Base-by-base conservation (phyloP, 2,797 vertebrate species). In the Mionectes olivaceus region DNA sequence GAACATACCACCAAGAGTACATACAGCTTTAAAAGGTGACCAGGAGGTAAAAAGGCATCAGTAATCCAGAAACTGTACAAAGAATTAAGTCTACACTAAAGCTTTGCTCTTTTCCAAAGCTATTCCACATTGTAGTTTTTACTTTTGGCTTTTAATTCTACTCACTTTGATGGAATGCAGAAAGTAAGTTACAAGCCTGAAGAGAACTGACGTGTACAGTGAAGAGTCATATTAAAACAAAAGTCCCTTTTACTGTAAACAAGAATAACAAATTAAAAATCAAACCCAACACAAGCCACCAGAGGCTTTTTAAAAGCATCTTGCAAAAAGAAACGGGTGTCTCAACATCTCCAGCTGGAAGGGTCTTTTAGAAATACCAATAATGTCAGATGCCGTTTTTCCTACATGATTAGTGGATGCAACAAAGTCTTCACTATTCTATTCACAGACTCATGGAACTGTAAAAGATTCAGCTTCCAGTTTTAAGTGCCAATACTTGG, bases 141-240 rank as follows among this genome's bases (percentile, higher is more conserved):
- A 68, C 28, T 68, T 86, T 12, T 37, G 30, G 8, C 32, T 81
- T 94, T 64, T 83, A 70, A 65, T 65, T 43, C 13, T 44, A 28
- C 23, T 50, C 81, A 89, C 5, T 53, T 22, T 16, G 7, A 89
- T 17, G 12, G 23, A 91, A 74, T 41, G 5, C 18, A 70, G 24
- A 84, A 70, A 64, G 4, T 28, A 83, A 83, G 19, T 61, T 67
- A 70, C 27, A 63, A 77, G 11, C 17, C 43, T 68, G 28, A 74
- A 87, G 12, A 86, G 9, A 74, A 28, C 7, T 67, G 24, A 39
- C 8, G 67, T 6, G 12, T 27, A 79, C 18, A 53, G 27, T 32
- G 37, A 75, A 61, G 2, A 82, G 23, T 6, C 0, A 0, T 27
- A 8, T 14, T 43, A 7, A 47, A 46, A 56, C 27, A 35, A 37